phyloP scores from a whole-genome alignment of 1,140 invertebrate genomes.

The Saccostrea cuccullata region DNA sequence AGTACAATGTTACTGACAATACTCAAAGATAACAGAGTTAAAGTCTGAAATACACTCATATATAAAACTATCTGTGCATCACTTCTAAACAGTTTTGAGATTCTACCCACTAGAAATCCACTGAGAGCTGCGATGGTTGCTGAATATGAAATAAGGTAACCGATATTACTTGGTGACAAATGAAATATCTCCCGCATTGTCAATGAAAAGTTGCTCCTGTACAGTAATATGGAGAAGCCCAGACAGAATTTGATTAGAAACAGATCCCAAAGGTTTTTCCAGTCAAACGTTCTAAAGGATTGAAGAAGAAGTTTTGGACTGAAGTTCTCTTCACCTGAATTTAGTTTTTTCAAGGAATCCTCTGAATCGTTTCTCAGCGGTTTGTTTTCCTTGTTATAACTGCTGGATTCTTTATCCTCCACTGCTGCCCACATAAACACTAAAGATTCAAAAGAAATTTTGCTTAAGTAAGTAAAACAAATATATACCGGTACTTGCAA shows the following conservation, averaged over 20 bases:
- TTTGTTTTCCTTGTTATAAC: background rate
- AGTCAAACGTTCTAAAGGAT: slow-evolving; percentile 70
- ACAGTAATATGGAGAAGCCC: slow-evolving; percentile 77
- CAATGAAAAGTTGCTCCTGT: slow-evolving; percentile 75
- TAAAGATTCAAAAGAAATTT: background rate
- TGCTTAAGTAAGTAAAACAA: background rate
- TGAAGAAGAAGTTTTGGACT: slow-evolving; percentile 61
- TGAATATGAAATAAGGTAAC: slow-evolving; percentile 78
- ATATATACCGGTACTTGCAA: too few species aligned
- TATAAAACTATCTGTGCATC: slow-evolving; percentile 69
- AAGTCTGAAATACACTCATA: slow-evolving; percentile 66
- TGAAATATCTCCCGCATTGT: slow-evolving; percentile 72
- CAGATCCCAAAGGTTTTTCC: slow-evolving; percentile 76
- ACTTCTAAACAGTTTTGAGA: slow-evolving; percentile 73
- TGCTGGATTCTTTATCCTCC: slow-evolving; percentile 10
- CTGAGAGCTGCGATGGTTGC: slow-evolving; percentile 71
- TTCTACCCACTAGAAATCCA: slow-evolving; percentile 74
- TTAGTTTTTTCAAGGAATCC: slow-evolving; percentile 54
- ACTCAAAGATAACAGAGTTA: slow-evolving; percentile 63
- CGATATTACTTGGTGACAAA: slow-evolving; percentile 70
- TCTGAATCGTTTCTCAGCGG: slow-evolving; percentile 48
- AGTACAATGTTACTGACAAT: slow-evolving; percentile 55
- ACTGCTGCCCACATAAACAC: background rate
- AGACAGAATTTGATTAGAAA: slow-evolving; percentile 77
- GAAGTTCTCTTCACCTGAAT: slow-evolving; percentile 64